Evolutionary conservation across 2,113 vertebrate species (phyloP).

Genomic region (Burhinus oedicnemus): DNA sequence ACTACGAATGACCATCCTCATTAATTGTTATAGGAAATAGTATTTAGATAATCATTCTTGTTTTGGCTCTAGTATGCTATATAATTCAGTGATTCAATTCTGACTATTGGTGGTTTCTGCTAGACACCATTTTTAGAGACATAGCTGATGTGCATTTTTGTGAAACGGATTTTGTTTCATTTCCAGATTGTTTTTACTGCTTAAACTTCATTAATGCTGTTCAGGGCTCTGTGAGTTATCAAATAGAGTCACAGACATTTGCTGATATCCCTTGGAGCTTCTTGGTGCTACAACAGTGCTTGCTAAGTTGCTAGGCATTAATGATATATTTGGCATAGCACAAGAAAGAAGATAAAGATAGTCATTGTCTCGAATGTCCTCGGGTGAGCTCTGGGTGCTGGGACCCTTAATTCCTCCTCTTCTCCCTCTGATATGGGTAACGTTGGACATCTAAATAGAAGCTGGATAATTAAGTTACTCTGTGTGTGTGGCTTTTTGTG

Average conservation of each 20-base stretch:
- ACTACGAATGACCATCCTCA: background rate
- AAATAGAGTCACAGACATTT: background rate
- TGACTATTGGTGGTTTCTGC: background rate
- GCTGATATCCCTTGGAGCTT: background rate
- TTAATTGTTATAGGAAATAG: background rate
- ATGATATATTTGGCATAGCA: background rate
- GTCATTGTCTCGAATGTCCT: background rate
- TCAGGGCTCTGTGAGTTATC: conserved; percentile 17
- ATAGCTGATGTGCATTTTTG: background rate
- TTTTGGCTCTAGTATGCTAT: background rate
- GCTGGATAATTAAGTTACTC: background rate
- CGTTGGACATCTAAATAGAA: background rate
- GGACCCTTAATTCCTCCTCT: background rate
- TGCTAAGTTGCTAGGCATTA: background rate
- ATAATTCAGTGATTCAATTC: background rate
- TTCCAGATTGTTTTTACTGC: conserved; percentile 15
- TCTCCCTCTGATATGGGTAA: background rate
- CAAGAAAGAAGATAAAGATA: background rate
- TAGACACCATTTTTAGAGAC: background rate
- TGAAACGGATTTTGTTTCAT: conserved; percentile 36
- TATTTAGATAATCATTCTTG: background rate
- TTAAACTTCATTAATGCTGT: conserved; percentile 9
- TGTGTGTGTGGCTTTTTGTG: background rate
- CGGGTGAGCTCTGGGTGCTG: background rate
- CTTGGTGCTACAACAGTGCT: background rate